Evolutionary conservation across 2,113 vertebrate species (phyloP), one percentile per base, ranked within the genome.

Genomic region (Eubucco bourcierii): DNA sequence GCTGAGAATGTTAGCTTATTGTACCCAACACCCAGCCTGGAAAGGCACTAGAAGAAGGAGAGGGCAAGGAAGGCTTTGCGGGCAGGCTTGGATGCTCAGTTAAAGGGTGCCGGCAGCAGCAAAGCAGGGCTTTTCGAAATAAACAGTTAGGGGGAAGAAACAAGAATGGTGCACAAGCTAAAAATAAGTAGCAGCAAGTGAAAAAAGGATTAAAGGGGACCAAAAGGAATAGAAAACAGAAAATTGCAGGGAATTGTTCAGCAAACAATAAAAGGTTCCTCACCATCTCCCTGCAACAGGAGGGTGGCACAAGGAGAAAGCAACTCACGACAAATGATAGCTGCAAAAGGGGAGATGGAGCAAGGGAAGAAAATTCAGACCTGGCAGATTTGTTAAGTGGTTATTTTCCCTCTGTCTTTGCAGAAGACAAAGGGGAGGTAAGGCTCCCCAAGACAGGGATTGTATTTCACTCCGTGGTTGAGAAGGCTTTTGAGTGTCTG

Each of bases 391-490:
- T 87, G 88, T 94, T 95, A 97, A 94, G 92, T 76, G 78, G 88
- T 91, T 89, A 90, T 96, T 96, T 96, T 95, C 92, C 92, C 70
- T 85, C 94, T 93, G 87, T 94, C 90, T 95, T 93, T 84, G 70
- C 86, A 17, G 94, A 96, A 96, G 94, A 95, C 90, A 90, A 96
- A 95, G 80, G 64, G 87, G 91, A 91, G 65, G 85, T 64, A 84
- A 76, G 79, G 94, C 63, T 64, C 78, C 88, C 63, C 65, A 55
- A 84, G 76, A 87, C 91, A 90, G 93, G 74, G 79, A 68, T 94
- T 81, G 73, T 87, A 95, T 93, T 93, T 95, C 84, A 87, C 91
- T 64, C 73, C n/a, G 31, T 23, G 23, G 77, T 73, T 15, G 41
- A 79, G 80, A 37, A 88, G 94, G 88, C 80, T 93, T 89, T 92